Base-by-base conservation (phyloP, 2,888 invertebrate species). In the Patella ulyssiponensis region DNA sequence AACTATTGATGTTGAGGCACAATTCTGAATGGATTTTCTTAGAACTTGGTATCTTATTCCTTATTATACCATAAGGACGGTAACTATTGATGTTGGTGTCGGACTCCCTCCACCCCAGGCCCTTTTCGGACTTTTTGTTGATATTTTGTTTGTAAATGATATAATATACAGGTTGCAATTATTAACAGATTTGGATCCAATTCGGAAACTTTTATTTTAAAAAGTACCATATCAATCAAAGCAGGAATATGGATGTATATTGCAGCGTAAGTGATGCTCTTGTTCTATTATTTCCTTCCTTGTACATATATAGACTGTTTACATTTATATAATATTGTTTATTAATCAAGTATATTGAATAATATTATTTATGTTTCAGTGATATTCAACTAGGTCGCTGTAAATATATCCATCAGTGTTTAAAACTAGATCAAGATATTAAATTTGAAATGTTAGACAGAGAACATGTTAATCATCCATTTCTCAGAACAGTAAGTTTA, bases 381-480 rank as follows among this genome's bases (percentile, higher is more conserved):
- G 95, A 96, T 75, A 96, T 96, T 56, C 94, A 94, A 15, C 93
- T 98, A 54, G 95, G 95, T 80, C 97, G 97, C 90, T 96, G 98
- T 91, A 97, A 97, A 91, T 98, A 98, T 90, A 95, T 98, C 77
- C 97, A 98, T 87, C 95, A 95, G 87, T 98, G 98, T 91, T 95
- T 98, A 78, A 97, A 98, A 89, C 92, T 98, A 88, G 98, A 98
- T 90, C 95, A 95, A 89, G 98, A 98, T 92, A 87, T 91, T 53
- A 81, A 82, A 69, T 88, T 91, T 76, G 95, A 95, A 84, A 90
- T 94, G 79, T 91, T 93, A 76, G 92, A 92, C 74, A 93, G 93
- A 54, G 94, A 94, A 82, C 94, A 94, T 77, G 94, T 95, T 81
- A 94, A 94, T 82, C 92, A 94, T 88, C 94, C 95, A 0, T 94